Conservation (phyloP, 2,797 vertebrate genomes). For the Oreochromis grahami region DNA sequence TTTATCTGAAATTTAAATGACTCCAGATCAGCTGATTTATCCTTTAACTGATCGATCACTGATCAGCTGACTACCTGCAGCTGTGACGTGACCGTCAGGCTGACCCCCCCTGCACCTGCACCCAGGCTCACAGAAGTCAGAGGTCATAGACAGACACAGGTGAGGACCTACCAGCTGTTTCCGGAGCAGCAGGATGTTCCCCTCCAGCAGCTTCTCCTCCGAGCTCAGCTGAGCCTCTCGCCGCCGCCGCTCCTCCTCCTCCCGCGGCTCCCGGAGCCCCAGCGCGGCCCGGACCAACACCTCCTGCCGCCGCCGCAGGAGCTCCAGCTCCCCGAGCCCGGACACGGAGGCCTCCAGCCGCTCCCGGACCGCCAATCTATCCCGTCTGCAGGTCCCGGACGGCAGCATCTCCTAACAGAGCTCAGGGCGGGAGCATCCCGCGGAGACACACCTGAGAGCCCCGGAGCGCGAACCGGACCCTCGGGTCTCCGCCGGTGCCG, state of each 20-base stretch:
- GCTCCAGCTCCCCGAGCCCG: slow-evolving; percentile 87
- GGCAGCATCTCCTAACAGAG: slow-evolving; percentile 11
- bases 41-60: background rate
- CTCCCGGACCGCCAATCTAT: slow-evolving; percentile 65
- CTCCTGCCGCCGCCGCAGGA: slow-evolving; percentile 85
- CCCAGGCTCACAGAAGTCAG: background rate
- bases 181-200: slow-evolving; percentile 86
- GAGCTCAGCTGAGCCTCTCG: slow-evolving; percentile 65
- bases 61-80: background rate
- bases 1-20: too few species aligned
- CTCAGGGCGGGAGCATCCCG: background rate
- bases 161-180: slow-evolving; percentile 84
- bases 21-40: background rate
- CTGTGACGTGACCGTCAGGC: background rate
- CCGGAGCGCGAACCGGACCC: background rate
- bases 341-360: slow-evolving; percentile 85
- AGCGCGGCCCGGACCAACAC: slow-evolving; percentile 80
- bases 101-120: background rate
- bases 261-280: slow-evolving; percentile 68
- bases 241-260: slow-evolving; percentile 47
- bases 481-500: background rate
- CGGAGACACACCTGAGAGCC: background rate
- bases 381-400: background rate
- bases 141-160: background rate
- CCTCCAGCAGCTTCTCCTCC: slow-evolving; percentile 88